Base-by-base conservation (phyloP, 2,888 invertebrate species). In the Diplazon laetatorius region DNA sequence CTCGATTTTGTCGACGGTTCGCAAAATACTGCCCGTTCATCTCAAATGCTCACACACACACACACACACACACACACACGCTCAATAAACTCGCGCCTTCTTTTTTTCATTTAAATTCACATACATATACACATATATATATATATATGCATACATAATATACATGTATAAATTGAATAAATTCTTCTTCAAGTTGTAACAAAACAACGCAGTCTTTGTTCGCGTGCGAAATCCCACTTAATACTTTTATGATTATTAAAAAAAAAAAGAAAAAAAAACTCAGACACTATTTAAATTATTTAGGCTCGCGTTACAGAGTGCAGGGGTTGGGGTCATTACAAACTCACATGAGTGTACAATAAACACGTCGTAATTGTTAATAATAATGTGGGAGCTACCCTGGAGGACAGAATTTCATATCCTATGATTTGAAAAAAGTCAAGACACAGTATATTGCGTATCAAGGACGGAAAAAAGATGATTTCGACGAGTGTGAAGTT, bases 201-300 rank as follows among this genome's bases (percentile, higher is more conserved):
- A 39, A 73, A 52, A 73, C 72, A 78, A 80, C 77, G 75, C 70
- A 80, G 83, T 84, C 74, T 81, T 80, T 68, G 80, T 79, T 83
- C 71, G 76, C 82, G 82, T 80, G 81, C 82, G 85, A 84, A 81
- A 85, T 80, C 60, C 60, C 74, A 70, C 83, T 74, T 85, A 87
- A 86, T 87, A 86, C 86, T 87, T 82, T 25, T 35, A 79, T 81
- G 68, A 80, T 76, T 81, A 85, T 71, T 80, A 50, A 66, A 44
- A 75, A 30, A 30, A 6, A 30, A 30, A 30, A n/a, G n/a, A n/a
- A 6, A 30, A 5, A 30, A 30, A 84, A 83, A 82, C 76, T 84
- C 76, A n/a, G 80, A 77, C 74, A 48, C 66, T 74, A 66, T 83
- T 74, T 65, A 59, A 48, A 55, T 48, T 66, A 66, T 70, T 74